phyloP scores from a whole-genome alignment of 2,888 invertebrate species.

The Nemotelus pantherinus region DNA sequence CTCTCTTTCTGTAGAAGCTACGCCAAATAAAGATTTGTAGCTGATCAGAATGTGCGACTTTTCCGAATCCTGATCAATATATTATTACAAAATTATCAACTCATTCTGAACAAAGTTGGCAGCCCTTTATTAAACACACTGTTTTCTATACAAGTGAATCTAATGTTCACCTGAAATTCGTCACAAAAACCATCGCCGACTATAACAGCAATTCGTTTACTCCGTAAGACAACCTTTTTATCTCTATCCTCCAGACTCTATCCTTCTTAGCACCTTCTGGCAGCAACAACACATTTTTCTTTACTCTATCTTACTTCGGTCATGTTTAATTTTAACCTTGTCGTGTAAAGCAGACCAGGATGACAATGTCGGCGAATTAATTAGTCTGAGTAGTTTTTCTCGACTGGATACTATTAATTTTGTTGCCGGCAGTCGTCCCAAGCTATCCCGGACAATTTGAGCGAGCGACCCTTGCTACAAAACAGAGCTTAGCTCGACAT shows the following conservation, averaged over 20 bases:
- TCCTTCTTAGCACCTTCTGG: neutral
- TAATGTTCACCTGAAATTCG: no score
- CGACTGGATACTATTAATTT: conserved; percentile 32
- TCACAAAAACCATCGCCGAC: no score
- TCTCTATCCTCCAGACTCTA: neutral
- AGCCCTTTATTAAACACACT: no score
- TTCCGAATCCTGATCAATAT: no score
- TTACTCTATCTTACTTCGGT: neutral
- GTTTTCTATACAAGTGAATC: no score
- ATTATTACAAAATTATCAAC: no score
- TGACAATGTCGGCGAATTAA: conserved; percentile 39
- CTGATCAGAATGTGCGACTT: no score
- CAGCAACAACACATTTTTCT: neutral
- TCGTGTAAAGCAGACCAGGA: conserved; percentile 18
- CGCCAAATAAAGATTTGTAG: no score
- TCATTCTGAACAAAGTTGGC: no score
- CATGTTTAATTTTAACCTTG: conserved; percentile 34
- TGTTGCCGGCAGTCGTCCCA: neutral
- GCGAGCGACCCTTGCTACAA: neutral
- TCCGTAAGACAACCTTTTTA: neutral
- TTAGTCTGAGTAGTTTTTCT: conserved; percentile 39
- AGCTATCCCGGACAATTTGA: neutral
- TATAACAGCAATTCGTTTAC: no score
- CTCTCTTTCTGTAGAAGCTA: no score
- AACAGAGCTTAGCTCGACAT: neutral